Percentiles rank a stretch among this genome's conserved stretches.
phyloP scores from a whole-genome alignment of 2,113 vertebrate species.

The Atrichornis clamosus region DNA sequence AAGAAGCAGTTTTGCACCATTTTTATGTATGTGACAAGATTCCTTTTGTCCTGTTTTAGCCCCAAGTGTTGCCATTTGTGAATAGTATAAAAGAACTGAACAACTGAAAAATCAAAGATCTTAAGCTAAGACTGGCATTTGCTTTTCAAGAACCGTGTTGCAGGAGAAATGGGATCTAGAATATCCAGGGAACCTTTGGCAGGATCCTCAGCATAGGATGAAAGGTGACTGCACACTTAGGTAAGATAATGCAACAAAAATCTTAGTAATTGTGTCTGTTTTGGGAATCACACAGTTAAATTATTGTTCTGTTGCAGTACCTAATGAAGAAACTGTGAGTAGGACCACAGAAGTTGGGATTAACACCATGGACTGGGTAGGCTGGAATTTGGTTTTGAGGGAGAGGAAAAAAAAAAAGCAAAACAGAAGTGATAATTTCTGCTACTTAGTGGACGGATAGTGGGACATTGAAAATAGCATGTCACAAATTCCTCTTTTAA shows the following conservation, averaged over 20 bases:
- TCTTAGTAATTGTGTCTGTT: background rate
- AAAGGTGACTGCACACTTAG: background rate
- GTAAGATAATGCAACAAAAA: background rate
- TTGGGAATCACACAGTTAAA: background rate
- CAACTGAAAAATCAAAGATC: background rate
- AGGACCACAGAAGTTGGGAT: background rate
- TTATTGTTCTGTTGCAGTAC: background rate
- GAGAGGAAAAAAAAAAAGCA: background rate
- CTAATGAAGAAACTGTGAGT: background rate
- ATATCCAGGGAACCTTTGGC: background rate
- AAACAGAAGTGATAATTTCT: background rate
- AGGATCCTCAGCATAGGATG: background rate
- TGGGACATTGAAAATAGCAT: background rate
- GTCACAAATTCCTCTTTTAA: background rate
- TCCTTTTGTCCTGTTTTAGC: background rate
- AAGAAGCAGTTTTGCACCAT: background rate
- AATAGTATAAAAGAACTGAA: background rate
- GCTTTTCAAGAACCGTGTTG: background rate
- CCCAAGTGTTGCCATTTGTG: background rate
- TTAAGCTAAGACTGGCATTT: background rate
- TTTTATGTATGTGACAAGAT: background rate
- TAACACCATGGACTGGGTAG: background rate
- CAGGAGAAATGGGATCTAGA: background rate
- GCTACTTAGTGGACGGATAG: background rate
- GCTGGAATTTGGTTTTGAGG: background rate